Evolutionary conservation across 1,140 invertebrate species (phyloP).

Genomic region (Tetraneura akinire): DNA sequence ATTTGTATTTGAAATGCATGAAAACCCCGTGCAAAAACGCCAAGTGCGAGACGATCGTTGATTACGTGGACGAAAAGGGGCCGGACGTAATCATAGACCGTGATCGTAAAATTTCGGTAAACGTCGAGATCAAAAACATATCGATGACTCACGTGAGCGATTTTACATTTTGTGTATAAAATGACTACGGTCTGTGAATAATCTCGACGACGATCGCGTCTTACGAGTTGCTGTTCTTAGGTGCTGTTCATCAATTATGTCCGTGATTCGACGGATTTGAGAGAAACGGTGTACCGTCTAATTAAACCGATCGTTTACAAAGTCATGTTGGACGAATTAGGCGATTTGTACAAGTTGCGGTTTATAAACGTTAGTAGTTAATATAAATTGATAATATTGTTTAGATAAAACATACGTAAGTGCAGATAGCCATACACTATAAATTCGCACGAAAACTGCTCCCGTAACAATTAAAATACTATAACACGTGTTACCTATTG

Average conservation of each 20-base stretch:
- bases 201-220: no score
- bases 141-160: conserved; percentile 2
- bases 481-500: no score
- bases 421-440: no score
- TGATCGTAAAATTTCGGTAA: background rate
- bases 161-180: no score
- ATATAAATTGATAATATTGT: background rate
- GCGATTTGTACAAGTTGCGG: background rate
- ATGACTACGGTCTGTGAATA: background rate
- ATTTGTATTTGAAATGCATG: conserved; percentile 25
- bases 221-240: no score
- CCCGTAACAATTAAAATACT: no score
- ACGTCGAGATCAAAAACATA: conserved; percentile 1
- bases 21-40: background rate
- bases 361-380: conserved; percentile 29
- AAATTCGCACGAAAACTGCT: no score
- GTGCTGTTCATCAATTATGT: background rate
- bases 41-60: background rate
- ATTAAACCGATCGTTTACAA: conserved; percentile 17
- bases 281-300: background rate
- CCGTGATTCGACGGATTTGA: background rate
- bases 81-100: background rate
- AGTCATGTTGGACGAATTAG: background rate
- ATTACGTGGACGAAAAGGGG: background rate
- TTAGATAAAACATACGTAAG: background rate